phyloP scores from a whole-genome alignment of 2,888 invertebrate species.

The Tuberolachnus salignus region DNA sequence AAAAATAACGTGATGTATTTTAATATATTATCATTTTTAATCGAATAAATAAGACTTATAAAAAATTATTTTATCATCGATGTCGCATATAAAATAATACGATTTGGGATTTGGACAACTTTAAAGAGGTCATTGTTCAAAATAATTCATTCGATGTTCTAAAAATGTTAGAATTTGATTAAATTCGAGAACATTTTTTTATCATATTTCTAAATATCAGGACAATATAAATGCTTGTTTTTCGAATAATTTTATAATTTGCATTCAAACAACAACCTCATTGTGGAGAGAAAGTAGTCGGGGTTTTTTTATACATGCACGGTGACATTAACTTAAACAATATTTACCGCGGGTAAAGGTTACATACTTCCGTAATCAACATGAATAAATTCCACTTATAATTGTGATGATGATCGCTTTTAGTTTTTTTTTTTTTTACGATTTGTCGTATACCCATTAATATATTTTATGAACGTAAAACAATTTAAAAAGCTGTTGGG shows the following conservation, averaged over 20 bases:
- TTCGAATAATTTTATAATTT: slow-evolving; percentile 42
- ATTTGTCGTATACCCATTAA: background rate
- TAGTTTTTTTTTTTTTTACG: background rate
- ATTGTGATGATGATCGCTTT: background rate
- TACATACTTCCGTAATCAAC: slow-evolving; percentile 14
- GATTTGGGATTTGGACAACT: no score
- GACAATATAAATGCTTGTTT: slow-evolving; percentile 18
- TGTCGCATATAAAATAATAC: no score
- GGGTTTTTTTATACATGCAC: background rate
- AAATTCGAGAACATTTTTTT: no score
- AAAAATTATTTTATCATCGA: no score
- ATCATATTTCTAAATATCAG: background rate
- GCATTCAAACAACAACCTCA: slow-evolving; percentile 24
- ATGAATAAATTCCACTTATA: background rate
- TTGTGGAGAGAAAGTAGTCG: slow-evolving; percentile 37
- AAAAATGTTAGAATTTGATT: no score
- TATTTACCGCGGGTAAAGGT: slow-evolving; percentile 26
- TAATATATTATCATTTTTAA: no score
- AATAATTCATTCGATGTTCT: no score
- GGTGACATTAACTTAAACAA: slow-evolving; percentile 33
- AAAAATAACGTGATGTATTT: no score
- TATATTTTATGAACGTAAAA: slow-evolving; percentile 23
- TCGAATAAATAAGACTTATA: no score
- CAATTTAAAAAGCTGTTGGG: slow-evolving; percentile 7
- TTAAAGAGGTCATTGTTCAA: no score